phyloP scores from a whole-genome alignment of 2,113 vertebrate genomes.

The Vireo altiloquus region DNA sequence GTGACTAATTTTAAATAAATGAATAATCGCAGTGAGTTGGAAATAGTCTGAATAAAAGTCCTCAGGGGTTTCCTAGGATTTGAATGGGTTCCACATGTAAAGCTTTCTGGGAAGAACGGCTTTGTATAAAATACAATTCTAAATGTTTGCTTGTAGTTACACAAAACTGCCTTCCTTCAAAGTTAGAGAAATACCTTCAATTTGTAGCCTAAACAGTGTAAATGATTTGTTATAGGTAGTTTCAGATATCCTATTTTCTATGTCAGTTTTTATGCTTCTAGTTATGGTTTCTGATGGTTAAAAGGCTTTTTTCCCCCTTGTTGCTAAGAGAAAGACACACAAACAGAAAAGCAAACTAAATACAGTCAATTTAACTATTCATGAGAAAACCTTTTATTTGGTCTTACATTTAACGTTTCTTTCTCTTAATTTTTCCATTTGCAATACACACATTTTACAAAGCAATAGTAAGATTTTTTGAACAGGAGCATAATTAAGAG shows the following conservation, averaged over 20 bases:
- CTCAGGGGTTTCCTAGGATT: neutral
- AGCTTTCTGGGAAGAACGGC: neutral
- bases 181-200: neutral
- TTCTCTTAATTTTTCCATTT: neutral
- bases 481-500: neutral
- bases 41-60: neutral
- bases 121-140: neutral
- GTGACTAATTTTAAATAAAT: slow-evolving; percentile 38
- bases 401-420: neutral
- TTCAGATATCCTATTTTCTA: neutral
- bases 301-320: neutral
- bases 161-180: neutral
- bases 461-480: neutral
- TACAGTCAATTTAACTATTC: neutral
- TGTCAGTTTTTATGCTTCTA: neutral
- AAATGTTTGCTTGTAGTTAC: neutral
- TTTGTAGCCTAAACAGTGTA: neutral
- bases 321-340: slow-evolving; percentile 57
- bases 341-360: slow-evolving; percentile 30
- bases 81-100: slow-evolving; percentile 15
- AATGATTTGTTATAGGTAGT: neutral
- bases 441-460: neutral
- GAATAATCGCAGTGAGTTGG: slow-evolving; percentile 11
- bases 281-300: neutral
- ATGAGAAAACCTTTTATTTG: neutral